phyloP scores from a whole-genome alignment of 2,888 invertebrate species.

The Apamea anceps region DNA sequence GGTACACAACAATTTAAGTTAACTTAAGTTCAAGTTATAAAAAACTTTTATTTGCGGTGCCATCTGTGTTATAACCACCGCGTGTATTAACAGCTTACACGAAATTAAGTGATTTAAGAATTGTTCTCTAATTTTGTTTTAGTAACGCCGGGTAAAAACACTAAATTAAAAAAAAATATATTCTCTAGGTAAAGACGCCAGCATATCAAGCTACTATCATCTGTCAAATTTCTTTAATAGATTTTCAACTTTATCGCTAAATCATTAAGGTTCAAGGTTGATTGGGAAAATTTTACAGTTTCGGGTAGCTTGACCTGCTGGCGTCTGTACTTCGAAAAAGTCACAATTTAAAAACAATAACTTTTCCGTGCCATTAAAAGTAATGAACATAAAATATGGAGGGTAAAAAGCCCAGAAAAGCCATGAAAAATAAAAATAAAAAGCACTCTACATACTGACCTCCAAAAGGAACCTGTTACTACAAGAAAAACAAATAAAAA shows the following conservation, averaged over 20 bases:
- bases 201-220: too few species aligned
- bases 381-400: background rate
- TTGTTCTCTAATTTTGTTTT: background rate
- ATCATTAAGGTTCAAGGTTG: too few species aligned
- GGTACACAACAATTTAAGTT: background rate
- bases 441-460: constrained; percentile 74
- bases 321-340: background rate
- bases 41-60: background rate
- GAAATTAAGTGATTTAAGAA: background rate
- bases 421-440: background rate
- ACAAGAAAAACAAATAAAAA: constrained; percentile 58
- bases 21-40: background rate
- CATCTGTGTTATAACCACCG: background rate
- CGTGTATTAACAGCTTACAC: background rate
- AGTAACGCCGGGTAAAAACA: background rate
- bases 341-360: background rate
- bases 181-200: background rate
- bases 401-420: background rate
- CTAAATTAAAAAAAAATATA: background rate
- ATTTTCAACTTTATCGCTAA: too few species aligned
- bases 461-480: constrained; percentile 70
- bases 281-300: too few species aligned
- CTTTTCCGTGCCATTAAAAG: constrained; percentile 5
- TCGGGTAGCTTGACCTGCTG: too few species aligned
- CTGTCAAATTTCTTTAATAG: too few species aligned